phyloP scores from a whole-genome alignment of 2,797 vertebrate genomes.

The Gymnoscopelus braueri region DNA sequence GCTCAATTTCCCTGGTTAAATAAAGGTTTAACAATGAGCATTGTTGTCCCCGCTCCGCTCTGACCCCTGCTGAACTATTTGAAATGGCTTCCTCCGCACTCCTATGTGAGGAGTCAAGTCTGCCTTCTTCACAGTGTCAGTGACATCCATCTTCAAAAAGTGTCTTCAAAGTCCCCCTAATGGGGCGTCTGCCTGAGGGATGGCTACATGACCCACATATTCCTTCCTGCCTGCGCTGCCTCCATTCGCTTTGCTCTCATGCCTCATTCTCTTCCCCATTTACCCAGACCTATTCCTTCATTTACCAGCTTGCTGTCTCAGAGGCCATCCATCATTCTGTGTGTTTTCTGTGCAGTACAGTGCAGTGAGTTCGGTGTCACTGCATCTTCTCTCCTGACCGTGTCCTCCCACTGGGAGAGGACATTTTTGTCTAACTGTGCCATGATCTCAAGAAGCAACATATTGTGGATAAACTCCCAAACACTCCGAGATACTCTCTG shows the following conservation, averaged over 20 bases:
- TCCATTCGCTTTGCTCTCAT: slow-evolving; percentile 75
- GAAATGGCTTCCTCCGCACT: slow-evolving; percentile 67
- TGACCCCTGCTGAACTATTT: slow-evolving; percentile 66
- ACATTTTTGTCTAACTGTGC: slow-evolving; percentile 30
- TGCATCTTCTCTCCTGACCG: slow-evolving; percentile 42
- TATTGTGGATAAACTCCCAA: background rate
- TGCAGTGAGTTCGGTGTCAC: slow-evolving; percentile 46
- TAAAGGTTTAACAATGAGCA: too few species aligned
- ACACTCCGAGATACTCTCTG: too few species aligned
- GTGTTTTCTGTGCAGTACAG: slow-evolving; percentile 21
- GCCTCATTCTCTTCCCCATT: slow-evolving; percentile 65
- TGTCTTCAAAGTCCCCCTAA: slow-evolving; percentile 72
- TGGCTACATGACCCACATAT: slow-evolving; percentile 78
- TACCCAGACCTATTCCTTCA: slow-evolving; percentile 60
- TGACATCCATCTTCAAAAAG: slow-evolving; percentile 80
- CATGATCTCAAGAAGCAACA: slow-evolving; percentile 22
- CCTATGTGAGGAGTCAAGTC: slow-evolving; percentile 68
- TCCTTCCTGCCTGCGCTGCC: slow-evolving; percentile 50
- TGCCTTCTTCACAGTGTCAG: slow-evolving; percentile 75
- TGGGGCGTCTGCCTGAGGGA: slow-evolving; percentile 66
- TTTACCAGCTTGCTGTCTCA: slow-evolving; percentile 61
- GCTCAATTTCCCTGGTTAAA: too few species aligned
- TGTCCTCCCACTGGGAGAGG: slow-evolving; percentile 16
- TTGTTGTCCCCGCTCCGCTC: slow-evolving; percentile 50
- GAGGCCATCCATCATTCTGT: slow-evolving; percentile 61